Conservation (phyloP, 2,888 invertebrate species). For the Hypena proboscidalis region DNA sequence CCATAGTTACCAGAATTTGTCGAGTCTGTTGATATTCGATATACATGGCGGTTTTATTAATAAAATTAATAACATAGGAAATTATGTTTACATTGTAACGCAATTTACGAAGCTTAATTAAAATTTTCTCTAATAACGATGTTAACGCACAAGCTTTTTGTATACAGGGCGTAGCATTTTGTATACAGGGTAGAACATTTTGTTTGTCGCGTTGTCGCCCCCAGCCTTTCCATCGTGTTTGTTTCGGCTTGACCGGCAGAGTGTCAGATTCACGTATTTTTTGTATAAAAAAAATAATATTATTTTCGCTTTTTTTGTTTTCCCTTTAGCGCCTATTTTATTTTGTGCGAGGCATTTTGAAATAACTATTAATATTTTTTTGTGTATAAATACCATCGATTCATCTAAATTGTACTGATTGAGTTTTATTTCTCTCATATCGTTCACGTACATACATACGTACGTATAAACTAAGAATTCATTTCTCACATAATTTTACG, state of each 20-base stretch:
- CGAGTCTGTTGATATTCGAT: not conserved
- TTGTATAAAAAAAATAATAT: slow-evolving; percentile 13
- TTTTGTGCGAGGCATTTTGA: too few relatives aligned
- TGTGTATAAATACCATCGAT: too few relatives aligned
- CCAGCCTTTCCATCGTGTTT: slow-evolving; percentile 38
- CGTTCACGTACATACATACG: too few relatives aligned
- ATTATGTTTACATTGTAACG: slow-evolving; percentile 40
- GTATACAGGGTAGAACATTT: slow-evolving; percentile 30
- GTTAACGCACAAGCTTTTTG: slow-evolving; percentile 34
- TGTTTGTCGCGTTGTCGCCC: slow-evolving; percentile 40
- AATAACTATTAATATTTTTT: too few relatives aligned
- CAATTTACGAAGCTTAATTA: slow-evolving; percentile 40
- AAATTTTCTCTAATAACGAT: slow-evolving; percentile 40
- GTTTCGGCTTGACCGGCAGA: slow-evolving; percentile 40
- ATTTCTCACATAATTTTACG: too few relatives aligned
- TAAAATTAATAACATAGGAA: slow-evolving; percentile 37
- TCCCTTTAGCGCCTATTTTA: too few relatives aligned
- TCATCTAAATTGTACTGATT: too few relatives aligned
- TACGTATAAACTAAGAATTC: too few relatives aligned
- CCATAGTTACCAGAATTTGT: not conserved
- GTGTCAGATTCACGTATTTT: slow-evolving; percentile 34
- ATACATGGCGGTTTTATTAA: slow-evolving; percentile 13
- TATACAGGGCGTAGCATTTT: slow-evolving; percentile 18
- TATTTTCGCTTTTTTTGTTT: slow-evolving; percentile 2
- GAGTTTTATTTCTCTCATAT: too few relatives aligned